Base-by-base conservation (phyloP, 2,113 vertebrate species). In the Girardinichthys multiradiatus region DNA sequence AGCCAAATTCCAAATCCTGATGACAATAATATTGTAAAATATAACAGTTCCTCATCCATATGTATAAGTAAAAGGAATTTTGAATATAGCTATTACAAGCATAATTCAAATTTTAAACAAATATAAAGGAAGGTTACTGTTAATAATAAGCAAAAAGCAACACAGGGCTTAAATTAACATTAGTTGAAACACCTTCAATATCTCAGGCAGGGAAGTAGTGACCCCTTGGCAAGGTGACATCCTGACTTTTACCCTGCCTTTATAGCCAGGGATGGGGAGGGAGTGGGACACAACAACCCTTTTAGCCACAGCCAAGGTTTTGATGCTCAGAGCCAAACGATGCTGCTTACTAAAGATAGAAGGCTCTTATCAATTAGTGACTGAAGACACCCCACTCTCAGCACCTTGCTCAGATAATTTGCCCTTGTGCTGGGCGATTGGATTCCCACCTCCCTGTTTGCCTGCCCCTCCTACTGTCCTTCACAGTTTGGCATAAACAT, bases 321-420 rank as follows among this genome's bases (percentile, higher is more conserved):
- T 90, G 89, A 92, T 92, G 84, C 90, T 90, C 88, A 74, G 84
- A 91, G 89, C 87, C 88, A 82, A 92, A 90, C 87, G 87, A 86
- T 67, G 77, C 91, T 91, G 88, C 82, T 75, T 86, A 88, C 91
- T 94, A 93, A 92, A 93, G 90, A 93, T 92, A 92, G 91, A 92
- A 89, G 72, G 72, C 89, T 92, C 89, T 92, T 92, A 94, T 94
- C 92, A 94, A 94, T 94, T 93, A 93, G 91, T 81, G 83, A 84
- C 81, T 87, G 77, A 86, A 88, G 88, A 90, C 91, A 88, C 89
- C 90, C 79, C 84, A 84, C 90, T 86, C 91, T 78, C 84, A 74
- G 82, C 83, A 91, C 92, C 91, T 91, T 89, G 91, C 89, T 91
- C 93, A 90, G 91, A 90, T 92, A 91, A 91, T 90, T 92, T 4